Base-by-base conservation (phyloP, 2,113 vertebrate genomes). In the Nothocercus julius region DNA sequence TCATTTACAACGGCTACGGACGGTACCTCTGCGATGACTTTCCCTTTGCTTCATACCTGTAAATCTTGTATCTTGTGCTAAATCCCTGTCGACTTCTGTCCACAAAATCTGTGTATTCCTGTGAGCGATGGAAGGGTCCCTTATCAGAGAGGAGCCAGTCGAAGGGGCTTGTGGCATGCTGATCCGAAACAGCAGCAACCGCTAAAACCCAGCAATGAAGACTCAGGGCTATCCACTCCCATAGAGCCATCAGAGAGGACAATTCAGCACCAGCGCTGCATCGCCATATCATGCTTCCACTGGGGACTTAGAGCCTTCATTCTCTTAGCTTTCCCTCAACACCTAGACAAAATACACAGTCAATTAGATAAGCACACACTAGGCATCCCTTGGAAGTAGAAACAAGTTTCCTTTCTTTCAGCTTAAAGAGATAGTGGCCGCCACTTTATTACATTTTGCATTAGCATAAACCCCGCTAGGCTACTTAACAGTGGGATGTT, bases 131-230 rank as follows among this genome's bases (percentile, higher is more conserved):
- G 97, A 99, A 99, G 83, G 99, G 99, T 97, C 99, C 99, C 97
- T 99, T 99, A 97, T 99, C 99, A 83, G 99, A 99, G 93, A 99
- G 98, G 96, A 99, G 99, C 99, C 99, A 99, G 98, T 99, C 99
- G 97, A 99, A 98, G 92, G 99, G 99, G 95, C 99, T 99, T 97
- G 98, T 98, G 75, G 98, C 98, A 97, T 98, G 98, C 97, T 99
- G 98, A 96, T 99, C 98, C 54, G 98, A 98, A 93, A 98, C 97
- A 97, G 98, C 97, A 98, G 98, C 97, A 93, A 98, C 97, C 1
- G 98, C 97, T 96, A 98, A 97, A 97, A 99, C 98, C 99, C 99
- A 99, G 99, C 98, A 99, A 98, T 99, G 98, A 97, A 99, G 98
- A 99, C 99, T 98, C 98, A 99, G 98, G 96, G 98, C 98, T 97